phyloP scores from a whole-genome alignment of 2,113 vertebrate species.

The Nycticebus coucang region DNA sequence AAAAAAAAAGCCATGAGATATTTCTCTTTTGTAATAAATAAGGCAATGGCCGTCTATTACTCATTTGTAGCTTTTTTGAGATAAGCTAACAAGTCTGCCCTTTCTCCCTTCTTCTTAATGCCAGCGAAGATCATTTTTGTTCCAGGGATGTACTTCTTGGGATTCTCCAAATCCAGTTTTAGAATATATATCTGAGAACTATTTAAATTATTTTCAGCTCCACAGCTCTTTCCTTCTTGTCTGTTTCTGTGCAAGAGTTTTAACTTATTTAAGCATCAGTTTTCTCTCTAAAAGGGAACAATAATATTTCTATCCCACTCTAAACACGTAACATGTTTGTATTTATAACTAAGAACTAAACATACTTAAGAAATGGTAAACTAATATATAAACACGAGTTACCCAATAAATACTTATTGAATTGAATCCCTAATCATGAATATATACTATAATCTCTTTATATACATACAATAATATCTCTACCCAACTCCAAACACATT shows the following conservation, averaged over 20 bases:
- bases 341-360: neutral
- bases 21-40: no score
- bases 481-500: neutral
- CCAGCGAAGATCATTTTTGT: no score
- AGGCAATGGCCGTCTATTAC: no score
- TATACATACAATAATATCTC: neutral
- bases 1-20: no score
- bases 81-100: no score
- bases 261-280: neutral
- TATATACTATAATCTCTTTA: neutral
- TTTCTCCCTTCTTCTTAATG: no score
- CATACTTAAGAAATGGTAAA: neutral
- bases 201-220: no score
- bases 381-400: neutral
- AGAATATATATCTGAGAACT: no score
- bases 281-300: neutral
- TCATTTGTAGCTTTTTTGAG: no score
- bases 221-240: neutral
- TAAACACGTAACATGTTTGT: neutral
- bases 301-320: neutral
- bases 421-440: neutral
- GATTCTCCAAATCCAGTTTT: no score
- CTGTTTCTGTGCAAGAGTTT: neutral
- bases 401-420: neutral
- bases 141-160: no score